Evolutionary conservation across 2,797 vertebrate species (phyloP), one percentile per base, ranked within the genome.

Genomic region (Sylvia borin): DNA sequence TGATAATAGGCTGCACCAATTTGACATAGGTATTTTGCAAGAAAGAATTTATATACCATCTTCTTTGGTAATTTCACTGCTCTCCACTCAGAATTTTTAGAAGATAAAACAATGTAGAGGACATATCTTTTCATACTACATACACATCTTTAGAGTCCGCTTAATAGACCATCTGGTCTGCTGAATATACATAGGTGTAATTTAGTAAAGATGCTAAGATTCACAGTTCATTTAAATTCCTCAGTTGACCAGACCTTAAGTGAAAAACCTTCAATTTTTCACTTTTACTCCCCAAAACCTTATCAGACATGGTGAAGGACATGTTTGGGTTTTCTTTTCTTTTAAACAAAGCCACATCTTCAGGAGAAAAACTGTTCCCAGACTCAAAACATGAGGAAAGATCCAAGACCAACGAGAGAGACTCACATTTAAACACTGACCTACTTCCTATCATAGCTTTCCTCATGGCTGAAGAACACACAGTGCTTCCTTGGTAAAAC

Each of bases 391-490:
- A 91, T 25, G 79, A 93, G 90, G 55, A 88, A 88, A 92, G 88
- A 86, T 84, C 70, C 79, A 94, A 89, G 82, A 94, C 88, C 82
- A 75, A 85, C 3, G 11, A 86, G 70, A 74, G 53, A 86, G 82
- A 64, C 71, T 90, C 32, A 20, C 71, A 89, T 92, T 94, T 90
- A 95, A 90, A 85, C 50, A 90, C 57, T 96, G 95, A 95, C 96
- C 96, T 96, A 97, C 85, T 96, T 96, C 95, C 91, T 65, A 88
- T 92, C 96, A 94, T 86, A 96, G 94, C 76, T 88, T 32, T 73
- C 66, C 74, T 90, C 85, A 57, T 57, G 53, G 80, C 90, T 86
- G 83, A 90, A 83, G 91, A 95, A 79, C 88, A 90, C 75, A 60
- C 42, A 92, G 88, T 42, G 36, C 76, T 84, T 24, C 75, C 75